Conservation (phyloP, 2,888 invertebrate genomes). For the Patella pellucida region DNA sequence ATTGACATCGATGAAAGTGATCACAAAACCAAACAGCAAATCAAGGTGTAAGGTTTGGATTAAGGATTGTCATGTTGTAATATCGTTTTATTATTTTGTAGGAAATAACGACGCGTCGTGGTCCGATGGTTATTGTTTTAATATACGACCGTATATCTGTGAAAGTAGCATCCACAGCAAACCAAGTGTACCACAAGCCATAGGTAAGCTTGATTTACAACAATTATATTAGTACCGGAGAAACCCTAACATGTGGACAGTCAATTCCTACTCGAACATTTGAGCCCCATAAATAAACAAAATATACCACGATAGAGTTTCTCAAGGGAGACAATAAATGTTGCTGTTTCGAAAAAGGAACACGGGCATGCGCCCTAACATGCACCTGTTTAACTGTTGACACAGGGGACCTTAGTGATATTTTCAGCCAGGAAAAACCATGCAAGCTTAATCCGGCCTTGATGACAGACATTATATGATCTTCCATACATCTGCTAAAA, state of each 20-base stretch:
- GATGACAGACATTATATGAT: too few relatives aligned
- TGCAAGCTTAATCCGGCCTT: too few relatives aligned
- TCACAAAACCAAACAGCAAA: too few relatives aligned
- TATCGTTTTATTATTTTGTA: constrained; percentile 19
- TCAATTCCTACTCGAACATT: too few relatives aligned
- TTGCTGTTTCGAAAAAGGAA: constrained; percentile 2
- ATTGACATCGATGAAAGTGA: background rate
- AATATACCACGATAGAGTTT: background rate
- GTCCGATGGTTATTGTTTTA: constrained; percentile 52
- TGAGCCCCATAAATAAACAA: background rate
- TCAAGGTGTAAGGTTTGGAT: background rate
- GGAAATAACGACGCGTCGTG: constrained; percentile 38
- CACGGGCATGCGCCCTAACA: too few relatives aligned
- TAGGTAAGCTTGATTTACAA: background rate
- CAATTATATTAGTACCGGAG: too few relatives aligned
- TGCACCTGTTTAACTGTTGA: constrained; percentile 1
- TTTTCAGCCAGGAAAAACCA: background rate
- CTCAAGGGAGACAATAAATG: constrained; percentile 8
- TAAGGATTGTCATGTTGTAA: too few relatives aligned
- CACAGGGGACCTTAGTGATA: background rate
- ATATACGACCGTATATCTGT: constrained; percentile 43
- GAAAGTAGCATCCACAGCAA: constrained; percentile 36
- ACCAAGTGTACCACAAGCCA: background rate
- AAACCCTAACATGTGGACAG: too few relatives aligned
- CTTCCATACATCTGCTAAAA: too few relatives aligned